A percentile compares a stretch with the other conserved stretches of the same genome.
These are phyloP conservation scores for Engystomops pustulosus DNA, from an alignment of 2,113 vertebrate species.

Conservation along the genomic window DNA sequence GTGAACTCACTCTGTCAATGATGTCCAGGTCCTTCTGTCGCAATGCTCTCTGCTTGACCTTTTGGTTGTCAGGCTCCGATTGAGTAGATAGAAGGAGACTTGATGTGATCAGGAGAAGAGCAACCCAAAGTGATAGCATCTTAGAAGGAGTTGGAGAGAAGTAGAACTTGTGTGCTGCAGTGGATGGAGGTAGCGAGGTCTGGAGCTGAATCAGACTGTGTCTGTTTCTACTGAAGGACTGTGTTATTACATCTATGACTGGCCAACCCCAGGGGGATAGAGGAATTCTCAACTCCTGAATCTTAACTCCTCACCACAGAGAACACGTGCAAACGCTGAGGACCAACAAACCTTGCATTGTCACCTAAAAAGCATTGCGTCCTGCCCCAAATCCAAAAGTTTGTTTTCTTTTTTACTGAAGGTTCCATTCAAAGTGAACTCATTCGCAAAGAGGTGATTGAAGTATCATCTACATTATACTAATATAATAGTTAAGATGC, in stretches of 20 bases:
- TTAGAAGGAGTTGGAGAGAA: slow-evolving; percentile 21
- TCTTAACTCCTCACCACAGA: slow-evolving; percentile 45
- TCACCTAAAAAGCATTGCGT: not conserved
- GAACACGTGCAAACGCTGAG: slow-evolving; percentile 13
- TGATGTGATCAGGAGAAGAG: slow-evolving; percentile 67
- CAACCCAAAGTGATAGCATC: slow-evolving; percentile 66
- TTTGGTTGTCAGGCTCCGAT: slow-evolving; percentile 65
- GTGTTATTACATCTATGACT: slow-evolving; percentile 56
- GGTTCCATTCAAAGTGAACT: not conserved
- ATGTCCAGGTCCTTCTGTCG: slow-evolving; percentile 75
- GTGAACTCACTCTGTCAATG: slow-evolving; percentile 71
- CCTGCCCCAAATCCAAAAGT: not conserved
- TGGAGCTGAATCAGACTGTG: slow-evolving; percentile 47
- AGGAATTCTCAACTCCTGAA: slow-evolving; percentile 50
- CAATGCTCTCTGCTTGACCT: slow-evolving; percentile 73
- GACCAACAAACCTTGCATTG: slow-evolving; percentile 44
- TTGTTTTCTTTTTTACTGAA: not conserved
- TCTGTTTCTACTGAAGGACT: slow-evolving; percentile 49
- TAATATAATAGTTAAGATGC: no score
- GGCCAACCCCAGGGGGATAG: slow-evolving; percentile 36
- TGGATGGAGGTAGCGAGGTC: slow-evolving; percentile 18
- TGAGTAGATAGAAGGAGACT: slow-evolving; percentile 68
- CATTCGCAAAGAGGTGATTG: not conserved
- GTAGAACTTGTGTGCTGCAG: not conserved
- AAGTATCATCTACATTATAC: not conserved